phyloP scores from a whole-genome alignment of 37 sponge, comb jelly and placozoan genomes.

The Chondrosia reniformis region DNA sequence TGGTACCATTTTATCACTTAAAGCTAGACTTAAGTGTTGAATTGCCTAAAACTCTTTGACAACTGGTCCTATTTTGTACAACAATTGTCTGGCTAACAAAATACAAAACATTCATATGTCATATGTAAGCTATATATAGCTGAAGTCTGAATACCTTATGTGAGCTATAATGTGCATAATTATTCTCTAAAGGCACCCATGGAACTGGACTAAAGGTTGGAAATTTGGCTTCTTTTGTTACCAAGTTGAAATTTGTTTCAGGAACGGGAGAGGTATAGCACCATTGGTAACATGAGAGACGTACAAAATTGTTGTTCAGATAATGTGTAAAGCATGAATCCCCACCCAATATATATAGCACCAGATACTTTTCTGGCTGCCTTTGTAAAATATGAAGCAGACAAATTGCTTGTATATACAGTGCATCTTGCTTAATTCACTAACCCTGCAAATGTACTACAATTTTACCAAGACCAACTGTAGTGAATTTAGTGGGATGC shows the following conservation, averaged over 20 bases:
- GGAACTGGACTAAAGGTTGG: conserved; percentile 15
- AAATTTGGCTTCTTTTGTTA: conserved; percentile 39
- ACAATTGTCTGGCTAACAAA: no score
- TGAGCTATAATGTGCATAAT: no score
- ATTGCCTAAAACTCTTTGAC: not conserved
- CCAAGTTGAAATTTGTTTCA: conserved; percentile 31
- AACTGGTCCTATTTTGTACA: no score
- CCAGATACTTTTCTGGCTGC: not conserved
- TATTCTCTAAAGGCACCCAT: not conserved
- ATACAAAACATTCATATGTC: not conserved
- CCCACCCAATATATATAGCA: not conserved
- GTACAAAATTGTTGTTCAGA: not conserved
- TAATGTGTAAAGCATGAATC: not conserved
- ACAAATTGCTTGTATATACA: no score
- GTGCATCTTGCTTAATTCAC: no score
- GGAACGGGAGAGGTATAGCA: conserved; percentile 45
- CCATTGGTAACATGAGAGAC: not conserved
- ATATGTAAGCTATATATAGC: not conserved
- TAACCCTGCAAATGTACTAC: no score
- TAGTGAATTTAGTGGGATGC: no score
- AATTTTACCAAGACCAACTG: no score
- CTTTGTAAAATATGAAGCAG: no score
- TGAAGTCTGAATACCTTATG: not conserved
- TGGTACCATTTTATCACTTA: not conserved
- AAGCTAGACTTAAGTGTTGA: not conserved